A percentile compares a stretch with the other conserved stretches of the same genome.
These are phyloP conservation scores for Hybos culiciformis DNA, from an alignment of 2,888 invertebrate genomes.

Conservation along the genomic window DNA sequence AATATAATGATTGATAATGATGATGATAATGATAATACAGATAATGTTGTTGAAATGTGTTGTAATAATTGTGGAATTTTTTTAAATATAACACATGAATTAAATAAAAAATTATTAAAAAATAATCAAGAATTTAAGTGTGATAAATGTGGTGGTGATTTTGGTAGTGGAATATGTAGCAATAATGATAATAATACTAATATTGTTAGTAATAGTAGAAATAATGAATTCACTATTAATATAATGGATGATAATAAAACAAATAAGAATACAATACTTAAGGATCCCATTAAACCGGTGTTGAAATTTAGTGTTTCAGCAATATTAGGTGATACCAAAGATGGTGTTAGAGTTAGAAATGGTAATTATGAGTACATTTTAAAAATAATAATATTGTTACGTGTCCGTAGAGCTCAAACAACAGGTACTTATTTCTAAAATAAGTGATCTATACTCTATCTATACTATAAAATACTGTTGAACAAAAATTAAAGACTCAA, in stretches of 20 bases:
- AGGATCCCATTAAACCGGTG: constrained; percentile 52
- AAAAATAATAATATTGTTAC: too few relatives aligned
- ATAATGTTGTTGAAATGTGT: constrained; percentile 20
- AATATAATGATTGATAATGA: not conserved
- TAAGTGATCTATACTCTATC: too few relatives aligned
- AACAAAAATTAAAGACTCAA: too few relatives aligned
- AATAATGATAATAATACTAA: constrained; percentile 13
- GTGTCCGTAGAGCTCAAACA: too few relatives aligned
- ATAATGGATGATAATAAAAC: constrained; percentile 19
- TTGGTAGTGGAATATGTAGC: too few relatives aligned
- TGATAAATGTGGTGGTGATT: constrained; percentile 26
- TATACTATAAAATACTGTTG: too few relatives aligned
- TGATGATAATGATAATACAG: not conserved
- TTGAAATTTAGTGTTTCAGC: constrained; percentile 89
- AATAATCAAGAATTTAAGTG: constrained; percentile 29
- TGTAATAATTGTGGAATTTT: constrained; percentile 28
- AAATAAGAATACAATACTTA: constrained; percentile 30
- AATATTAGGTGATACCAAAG: constrained; percentile 52
- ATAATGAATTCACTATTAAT: constrained; percentile 9
- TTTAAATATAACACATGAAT: constrained; percentile 10
- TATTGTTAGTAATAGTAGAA: constrained; percentile 10
- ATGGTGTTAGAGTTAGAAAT: constrained; percentile 36
- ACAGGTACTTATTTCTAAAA: too few relatives aligned
- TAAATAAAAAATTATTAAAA: too few relatives aligned
- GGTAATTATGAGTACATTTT: too few relatives aligned